Conservation (phyloP, 2,888 invertebrate species). For the Caradrina kadenii region DNA sequence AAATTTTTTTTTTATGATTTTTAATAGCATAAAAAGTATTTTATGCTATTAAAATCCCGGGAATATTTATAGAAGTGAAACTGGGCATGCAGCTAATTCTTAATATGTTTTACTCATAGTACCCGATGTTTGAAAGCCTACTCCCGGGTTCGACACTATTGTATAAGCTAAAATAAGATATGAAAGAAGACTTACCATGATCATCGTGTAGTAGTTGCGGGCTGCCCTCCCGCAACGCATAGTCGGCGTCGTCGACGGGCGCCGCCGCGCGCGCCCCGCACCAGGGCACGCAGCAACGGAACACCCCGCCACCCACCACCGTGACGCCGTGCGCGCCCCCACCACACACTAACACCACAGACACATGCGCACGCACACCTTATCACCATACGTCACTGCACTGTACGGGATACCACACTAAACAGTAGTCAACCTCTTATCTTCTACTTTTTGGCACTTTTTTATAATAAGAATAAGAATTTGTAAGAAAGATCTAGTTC, state of each 20-base stretch:
- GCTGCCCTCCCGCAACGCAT: conserved; percentile 86
- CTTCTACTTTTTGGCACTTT: conserved; percentile 70
- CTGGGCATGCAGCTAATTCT: background rate
- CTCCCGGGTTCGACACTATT: background rate
- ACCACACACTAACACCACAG: conserved; percentile 57
- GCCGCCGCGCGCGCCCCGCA: conserved; percentile 93
- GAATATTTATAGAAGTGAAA: background rate
- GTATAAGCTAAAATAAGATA: conserved; percentile 4
- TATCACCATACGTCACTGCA: conserved; percentile 64
- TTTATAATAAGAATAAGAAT: conserved; percentile 65
- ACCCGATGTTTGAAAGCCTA: background rate
- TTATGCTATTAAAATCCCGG: background rate
- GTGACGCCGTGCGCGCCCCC: conserved; percentile 88
- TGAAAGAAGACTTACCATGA: conserved; percentile 76
- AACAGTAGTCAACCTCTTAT: conserved; percentile 38
- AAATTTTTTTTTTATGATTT: no score
- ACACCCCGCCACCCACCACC: conserved; percentile 94
- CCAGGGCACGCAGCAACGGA: conserved; percentile 96
- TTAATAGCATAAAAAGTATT: no score
- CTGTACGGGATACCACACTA: conserved; percentile 22
- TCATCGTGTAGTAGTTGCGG: conserved; percentile 81
- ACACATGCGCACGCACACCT: conserved; percentile 57
- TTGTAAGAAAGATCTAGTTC: conserved; percentile 75
- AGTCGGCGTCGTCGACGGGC: conserved; percentile 91
- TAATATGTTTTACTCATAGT: background rate